Evolutionary conservation across 64 coral and sea anemone species (phyloP), one percentile per base, ranked within the genome.

Genomic region (Montipora cactus): DNA sequence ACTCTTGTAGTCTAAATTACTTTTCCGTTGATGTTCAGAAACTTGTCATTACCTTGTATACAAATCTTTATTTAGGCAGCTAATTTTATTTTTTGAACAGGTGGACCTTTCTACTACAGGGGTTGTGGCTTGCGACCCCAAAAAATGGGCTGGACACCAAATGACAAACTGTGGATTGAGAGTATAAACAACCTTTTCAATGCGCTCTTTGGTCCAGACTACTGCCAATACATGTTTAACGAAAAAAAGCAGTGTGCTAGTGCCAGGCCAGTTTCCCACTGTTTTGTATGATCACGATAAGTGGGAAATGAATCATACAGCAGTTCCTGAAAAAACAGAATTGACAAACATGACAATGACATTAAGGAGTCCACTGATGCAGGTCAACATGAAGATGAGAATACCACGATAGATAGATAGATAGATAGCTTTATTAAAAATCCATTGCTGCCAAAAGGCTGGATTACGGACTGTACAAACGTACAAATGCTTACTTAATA

Each of bases 41-140:
- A 55, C 3, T 55, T 55, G 52, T 1, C 52, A 55, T 55, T 55
- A 55, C 52, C 52, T 55, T 55, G 52, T 55, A 55, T 55, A 55
- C 52, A 55, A 55, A 55, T 55, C 52, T 3, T 55, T 55, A 55
- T 10, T 55, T 55, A 55, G 52, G 52, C 52, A 55, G 52, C 52
- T 55, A 55, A 55, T 20, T 67, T 67, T 14, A 4, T 67, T 67
- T 67, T 67, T 67, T 67, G 18, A 14, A 67, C 64, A 67, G 64
- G 64, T 16, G 64, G 64, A 8, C 13, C 64, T 67, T 67, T 67
- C 47, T 61, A 91, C 67, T 91, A 71, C 59, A 80, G 76, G 67
- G 89, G 89, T 9, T 91, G 89, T 91, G 89, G 89, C 19, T 91
- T 78, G 89, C 59, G 80, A 49, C 10, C 76, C 1, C 81, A 91